Base-by-base conservation (phyloP, 2,797 vertebrate genomes). In the Emydoidea blandingii region DNA sequence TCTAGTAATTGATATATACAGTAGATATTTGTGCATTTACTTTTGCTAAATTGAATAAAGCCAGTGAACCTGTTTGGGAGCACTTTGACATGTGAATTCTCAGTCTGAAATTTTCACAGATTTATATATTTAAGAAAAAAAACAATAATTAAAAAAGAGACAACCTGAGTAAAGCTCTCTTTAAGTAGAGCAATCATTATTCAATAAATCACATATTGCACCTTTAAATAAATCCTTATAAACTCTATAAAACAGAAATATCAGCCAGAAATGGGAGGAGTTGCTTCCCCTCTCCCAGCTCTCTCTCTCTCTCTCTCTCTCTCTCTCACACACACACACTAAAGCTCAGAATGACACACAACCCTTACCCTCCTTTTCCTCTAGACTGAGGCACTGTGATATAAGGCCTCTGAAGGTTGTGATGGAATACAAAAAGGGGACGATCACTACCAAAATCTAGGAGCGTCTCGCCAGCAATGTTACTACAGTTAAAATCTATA, bases 151-250 rank as follows among this genome's bases (percentile, higher is more conserved):
- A 91, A 97, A 97, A 97, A 97, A 91, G 97, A 96, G 93, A 98
- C 97, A 97, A 98, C 98, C 98, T 98, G 98, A 98, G 98, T 98
- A 98, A 98, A 98, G 98, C 98, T 79, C 98, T 96, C 97, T 98
- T 97, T 97, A 95, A 97, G 98, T 98, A 98, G 98, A 98, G 97
- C 95, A 83, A 98, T 95, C 96, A 96, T 97, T 98, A 98, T 97
- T 98, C 97, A 98, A 97, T 96, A 98, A 98, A 96, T 98, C 97
- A 98, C 96, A 98, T 98, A 98, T 98, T 98, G 98, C 98, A 98
- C 98, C 98, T 98, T 98, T 96, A 98, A 98, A 98, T 98, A 97
- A 98, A 97, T 98, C 98, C 97, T 98, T 97, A 97, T 96, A 97
- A 98, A 96, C 93, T 84, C 95, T 96, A 96, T 93, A 97, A 97